Evolutionary conservation across 1,140 invertebrate species (phyloP).

Genomic region (Drosophila hydei): DNA sequence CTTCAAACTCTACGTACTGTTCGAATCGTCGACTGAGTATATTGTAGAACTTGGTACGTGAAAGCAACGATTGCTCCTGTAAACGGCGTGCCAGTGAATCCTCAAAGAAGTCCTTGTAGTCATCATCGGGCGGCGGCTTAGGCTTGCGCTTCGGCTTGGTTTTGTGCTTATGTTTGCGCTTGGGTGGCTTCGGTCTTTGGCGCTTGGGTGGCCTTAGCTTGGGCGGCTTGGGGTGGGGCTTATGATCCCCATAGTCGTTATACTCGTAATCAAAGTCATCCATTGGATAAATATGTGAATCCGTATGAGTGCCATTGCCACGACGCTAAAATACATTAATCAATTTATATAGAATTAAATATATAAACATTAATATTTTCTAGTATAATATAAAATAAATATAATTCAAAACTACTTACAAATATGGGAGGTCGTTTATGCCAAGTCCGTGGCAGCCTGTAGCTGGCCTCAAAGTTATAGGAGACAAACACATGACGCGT

Average conservation of each 20-base stretch:
- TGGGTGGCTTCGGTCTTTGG: slow-evolving; percentile 43
- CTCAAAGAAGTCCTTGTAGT: slow-evolving; percentile 67
- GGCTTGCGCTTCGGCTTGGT: slow-evolving; percentile 32
- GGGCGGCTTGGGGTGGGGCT: slow-evolving; percentile 5
- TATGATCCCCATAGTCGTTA: slow-evolving; percentile 42
- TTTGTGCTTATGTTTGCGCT: slow-evolving; percentile 40
- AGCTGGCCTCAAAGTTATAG: slow-evolving; percentile 90
- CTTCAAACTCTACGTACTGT: slow-evolving; percentile 42
- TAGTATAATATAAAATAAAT: too few relatives aligned
- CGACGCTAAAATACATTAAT: slow-evolving; percentile 4
- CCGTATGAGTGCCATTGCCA: slow-evolving; percentile 40
- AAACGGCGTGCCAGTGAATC: slow-evolving; percentile 11
- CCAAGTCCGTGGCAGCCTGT: slow-evolving; percentile 84
- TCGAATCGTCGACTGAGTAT: slow-evolving; percentile 63
- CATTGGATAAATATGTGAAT: slow-evolving; percentile 2
- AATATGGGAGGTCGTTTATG: slow-evolving; percentile 34
- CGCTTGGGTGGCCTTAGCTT: slow-evolving; percentile 27
- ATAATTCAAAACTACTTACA: slow-evolving; percentile 34
- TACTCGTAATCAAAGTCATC: slow-evolving; percentile 47
- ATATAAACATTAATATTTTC: background rate
- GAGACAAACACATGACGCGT: slow-evolving; percentile 88
- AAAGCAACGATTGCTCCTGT: slow-evolving; percentile 43
- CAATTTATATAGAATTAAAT: background rate
- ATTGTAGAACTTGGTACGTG: slow-evolving; percentile 64
- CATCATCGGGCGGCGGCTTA: slow-evolving; percentile 6